These are phyloP conservation scores for Diceros bicornis DNA, from an alignment of 2,797 vertebrate genomes.

Conservation along the genomic window DNA sequence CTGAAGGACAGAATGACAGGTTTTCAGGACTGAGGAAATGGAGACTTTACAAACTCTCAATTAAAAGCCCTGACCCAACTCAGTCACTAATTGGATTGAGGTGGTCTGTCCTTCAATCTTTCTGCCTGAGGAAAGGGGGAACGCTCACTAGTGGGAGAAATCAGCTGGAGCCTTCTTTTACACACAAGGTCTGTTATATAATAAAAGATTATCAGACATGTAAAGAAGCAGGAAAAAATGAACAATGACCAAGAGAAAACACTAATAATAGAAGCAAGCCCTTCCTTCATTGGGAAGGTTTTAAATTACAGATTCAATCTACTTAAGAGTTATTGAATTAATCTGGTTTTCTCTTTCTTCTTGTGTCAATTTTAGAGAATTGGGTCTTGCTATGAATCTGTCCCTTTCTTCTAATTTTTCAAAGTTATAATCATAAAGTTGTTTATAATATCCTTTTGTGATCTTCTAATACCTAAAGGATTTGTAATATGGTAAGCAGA, in stretches of 20 bases:
- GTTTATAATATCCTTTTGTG: neutral
- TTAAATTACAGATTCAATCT: constrained; percentile 23
- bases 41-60: neutral
- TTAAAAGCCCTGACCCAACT: neutral
- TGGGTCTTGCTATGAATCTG: neutral
- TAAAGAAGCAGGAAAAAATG: neutral
- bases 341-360: constrained; percentile 8
- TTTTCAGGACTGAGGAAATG: neutral
- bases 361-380: neutral
- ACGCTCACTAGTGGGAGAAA: neutral
- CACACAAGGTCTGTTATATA: neutral
- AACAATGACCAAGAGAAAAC: constrained; percentile 1
- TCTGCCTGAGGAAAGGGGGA: neutral
- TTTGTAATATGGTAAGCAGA: neutral
- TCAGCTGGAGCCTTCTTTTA: neutral
- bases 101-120: neutral
- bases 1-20: neutral
- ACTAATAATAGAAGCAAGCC: neutral
- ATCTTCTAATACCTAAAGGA: neutral
- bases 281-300: neutral
- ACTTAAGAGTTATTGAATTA: neutral
- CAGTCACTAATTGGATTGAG: neutral
- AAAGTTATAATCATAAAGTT: constrained; percentile 41
- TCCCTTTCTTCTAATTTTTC: neutral
- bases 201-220: neutral